These are phyloP conservation scores for Ericerus pela DNA, from an alignment of 1,140 invertebrate genomes.

Conservation along the genomic window DNA sequence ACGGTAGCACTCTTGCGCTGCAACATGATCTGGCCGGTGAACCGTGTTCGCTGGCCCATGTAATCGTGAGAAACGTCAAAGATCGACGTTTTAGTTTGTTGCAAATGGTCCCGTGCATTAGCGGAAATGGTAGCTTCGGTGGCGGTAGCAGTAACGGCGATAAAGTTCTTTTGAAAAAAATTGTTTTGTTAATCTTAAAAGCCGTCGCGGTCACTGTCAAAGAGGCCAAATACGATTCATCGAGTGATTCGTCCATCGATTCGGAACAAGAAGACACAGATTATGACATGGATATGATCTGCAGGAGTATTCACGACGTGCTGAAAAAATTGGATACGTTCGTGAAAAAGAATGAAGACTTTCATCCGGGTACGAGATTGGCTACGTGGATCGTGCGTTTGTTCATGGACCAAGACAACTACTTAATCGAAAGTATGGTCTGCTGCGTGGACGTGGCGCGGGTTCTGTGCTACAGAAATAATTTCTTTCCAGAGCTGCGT, in stretches of 20 bases:
- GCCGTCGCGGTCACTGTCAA: constrained; percentile 79
- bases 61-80: constrained; percentile 68
- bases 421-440: constrained; percentile 80
- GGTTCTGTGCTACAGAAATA: constrained; percentile 65
- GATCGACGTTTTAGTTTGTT: constrained; percentile 58
- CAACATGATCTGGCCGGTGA: constrained; percentile 74
- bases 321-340: constrained; percentile 63
- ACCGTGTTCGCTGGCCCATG: constrained; percentile 66
- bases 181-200: constrained; percentile 68
- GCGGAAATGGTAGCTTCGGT: constrained; percentile 37
- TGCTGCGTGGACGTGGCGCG: constrained; percentile 75
- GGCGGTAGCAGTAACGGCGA: constrained; percentile 40
- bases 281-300: constrained; percentile 74
- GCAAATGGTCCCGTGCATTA: constrained; percentile 44
- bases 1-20: constrained; percentile 71
- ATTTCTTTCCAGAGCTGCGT: constrained; percentile 62
- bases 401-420: constrained; percentile 80
- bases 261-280: constrained; percentile 71
- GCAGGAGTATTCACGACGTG: constrained; percentile 63
- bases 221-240: constrained; percentile 70
- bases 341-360: constrained; percentile 62
- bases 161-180: constrained; percentile 58
- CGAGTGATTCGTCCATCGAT: constrained; percentile 51
- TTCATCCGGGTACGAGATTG: constrained; percentile 70
- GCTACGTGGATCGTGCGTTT: constrained; percentile 76